A percentile compares a stretch with the other conserved stretches of the same genome.
Evolutionary conservation across 2,797 vertebrate species (phyloP).

Genomic region (Miichthys miiuy): DNA sequence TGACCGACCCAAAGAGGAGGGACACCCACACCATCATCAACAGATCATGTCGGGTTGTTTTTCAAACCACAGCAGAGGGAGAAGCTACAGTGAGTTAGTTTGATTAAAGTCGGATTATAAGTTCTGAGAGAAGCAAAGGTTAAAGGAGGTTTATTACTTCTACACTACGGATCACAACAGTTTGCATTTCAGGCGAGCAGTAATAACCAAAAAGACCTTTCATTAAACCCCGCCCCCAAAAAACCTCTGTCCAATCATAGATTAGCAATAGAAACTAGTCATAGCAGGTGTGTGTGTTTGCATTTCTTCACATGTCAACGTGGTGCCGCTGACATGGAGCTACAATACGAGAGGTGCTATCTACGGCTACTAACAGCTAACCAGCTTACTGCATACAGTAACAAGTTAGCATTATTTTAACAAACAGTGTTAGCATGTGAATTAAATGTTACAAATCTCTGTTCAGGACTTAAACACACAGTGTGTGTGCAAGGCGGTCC

Average conservation of each 20-base stretch:
- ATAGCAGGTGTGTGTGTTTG: not conserved
- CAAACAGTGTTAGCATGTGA: too few species aligned
- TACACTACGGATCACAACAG: constrained; percentile 30
- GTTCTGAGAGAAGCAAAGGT: constrained; percentile 9
- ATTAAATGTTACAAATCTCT: too few species aligned
- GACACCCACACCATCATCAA: constrained; percentile 72
- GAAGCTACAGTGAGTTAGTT: constrained; percentile 48
- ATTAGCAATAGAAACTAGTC: not conserved
- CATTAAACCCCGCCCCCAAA: not conserved
- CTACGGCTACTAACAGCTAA: not conserved
- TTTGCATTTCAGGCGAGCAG: constrained; percentile 62
- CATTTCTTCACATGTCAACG: constrained; percentile 3
- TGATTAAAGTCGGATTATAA: not conserved
- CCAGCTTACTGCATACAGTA: not conserved
- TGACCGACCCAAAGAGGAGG: constrained; percentile 82
- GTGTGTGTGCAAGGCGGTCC: not conserved
- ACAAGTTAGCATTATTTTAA: not conserved
- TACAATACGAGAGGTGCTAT: not conserved
- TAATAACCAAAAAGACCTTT: not conserved
- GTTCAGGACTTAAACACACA: not conserved
- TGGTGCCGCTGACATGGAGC: not conserved
- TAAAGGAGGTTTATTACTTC: constrained; percentile 36
- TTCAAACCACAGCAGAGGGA: constrained; percentile 39
- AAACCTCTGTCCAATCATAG: not conserved
- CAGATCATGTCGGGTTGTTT: not conserved